Evolutionary conservation across 2,888 invertebrate genomes (phyloP), one percentile per base, ranked within the genome.

Genomic region (Ptychoptera contaminata): DNA sequence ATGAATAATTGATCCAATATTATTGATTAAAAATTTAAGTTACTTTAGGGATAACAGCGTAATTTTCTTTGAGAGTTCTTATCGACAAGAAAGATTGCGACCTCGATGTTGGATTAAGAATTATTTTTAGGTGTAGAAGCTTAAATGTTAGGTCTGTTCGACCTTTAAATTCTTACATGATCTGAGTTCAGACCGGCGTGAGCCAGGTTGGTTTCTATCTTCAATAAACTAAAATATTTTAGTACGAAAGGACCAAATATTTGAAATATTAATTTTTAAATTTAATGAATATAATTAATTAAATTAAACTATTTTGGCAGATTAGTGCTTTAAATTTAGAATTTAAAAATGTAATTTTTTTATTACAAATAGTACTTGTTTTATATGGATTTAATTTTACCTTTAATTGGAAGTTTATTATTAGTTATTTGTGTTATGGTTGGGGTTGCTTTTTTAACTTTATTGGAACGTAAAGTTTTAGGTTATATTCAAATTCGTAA

Each of bases 41-140:
- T 81, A 81, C 79, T 76, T 76, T 77, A 78, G 79, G 79, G 79
- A 81, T 82, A 82, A 82, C 81, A 82, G 81, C 77, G 75, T 81
- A 73, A 81, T 82, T 71, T 74, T 74, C 73, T 76, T 76, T 67
- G 67, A 76, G 72, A 82, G 81, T 71, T 72, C 79, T 60, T 65
- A 82, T 82, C 73, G 68, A 70, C 73, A 76, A 71, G 70, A 73
- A 64, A 73, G 78, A 70, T 82, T 82, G 77, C 77, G 79, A 82
- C 82, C 82, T 84, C 83, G 82, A 84, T 84, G 82, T 83, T 84
- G 82, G 79, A 82, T 82, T 82, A 82, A 77, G 72, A 69, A 51
- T 55, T 68, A 70, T 72, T 67, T 68, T 71, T 72, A 68, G 71
- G 72, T 71, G 79, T 59, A 81, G 74, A 65, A 67, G 71, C 71